These are phyloP conservation scores for Piprites chloris DNA, from an alignment of 2,113 vertebrate species.

Conservation along the genomic window DNA sequence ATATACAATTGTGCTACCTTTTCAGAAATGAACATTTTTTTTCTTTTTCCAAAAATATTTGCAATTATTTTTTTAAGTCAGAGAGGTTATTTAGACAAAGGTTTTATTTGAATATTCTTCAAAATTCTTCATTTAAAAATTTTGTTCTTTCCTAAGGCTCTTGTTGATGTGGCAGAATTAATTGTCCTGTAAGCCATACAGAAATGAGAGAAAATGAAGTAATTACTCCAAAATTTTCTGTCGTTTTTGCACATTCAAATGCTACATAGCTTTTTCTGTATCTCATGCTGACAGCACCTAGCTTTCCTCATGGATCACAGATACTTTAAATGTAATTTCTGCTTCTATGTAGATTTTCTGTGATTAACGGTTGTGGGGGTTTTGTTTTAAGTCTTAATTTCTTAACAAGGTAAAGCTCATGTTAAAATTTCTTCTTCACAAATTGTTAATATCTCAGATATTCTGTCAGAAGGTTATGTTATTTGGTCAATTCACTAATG, in stretches of 20 bases:
- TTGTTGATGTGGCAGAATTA: neutral
- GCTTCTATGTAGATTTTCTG: neutral
- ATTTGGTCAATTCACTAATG: conserved; percentile 17
- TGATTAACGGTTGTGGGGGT: neutral
- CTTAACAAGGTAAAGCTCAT: conserved; percentile 31
- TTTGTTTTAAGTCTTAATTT: conserved; percentile 29
- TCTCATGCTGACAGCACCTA: neutral
- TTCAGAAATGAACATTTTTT: neutral
- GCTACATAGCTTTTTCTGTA: neutral
- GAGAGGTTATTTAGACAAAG: neutral
- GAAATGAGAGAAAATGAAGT: neutral
- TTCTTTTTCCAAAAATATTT: neutral
- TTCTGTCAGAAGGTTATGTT: conserved; percentile 14
- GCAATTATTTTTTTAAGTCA: neutral
- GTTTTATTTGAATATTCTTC: neutral
- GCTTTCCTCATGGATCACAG: neutral
- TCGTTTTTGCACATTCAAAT: neutral
- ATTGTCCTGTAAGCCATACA: neutral
- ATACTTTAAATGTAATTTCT: conserved; percentile 25
- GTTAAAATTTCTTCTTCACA: conserved; percentile 7
- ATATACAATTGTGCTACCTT: neutral
- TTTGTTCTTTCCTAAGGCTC: neutral
- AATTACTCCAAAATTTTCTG: neutral
- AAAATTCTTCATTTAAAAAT: neutral
- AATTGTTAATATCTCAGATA: conserved; percentile 5